phyloP scores from a whole-genome alignment of 1,140 invertebrate species.

The Brachionus koreanus region DNA sequence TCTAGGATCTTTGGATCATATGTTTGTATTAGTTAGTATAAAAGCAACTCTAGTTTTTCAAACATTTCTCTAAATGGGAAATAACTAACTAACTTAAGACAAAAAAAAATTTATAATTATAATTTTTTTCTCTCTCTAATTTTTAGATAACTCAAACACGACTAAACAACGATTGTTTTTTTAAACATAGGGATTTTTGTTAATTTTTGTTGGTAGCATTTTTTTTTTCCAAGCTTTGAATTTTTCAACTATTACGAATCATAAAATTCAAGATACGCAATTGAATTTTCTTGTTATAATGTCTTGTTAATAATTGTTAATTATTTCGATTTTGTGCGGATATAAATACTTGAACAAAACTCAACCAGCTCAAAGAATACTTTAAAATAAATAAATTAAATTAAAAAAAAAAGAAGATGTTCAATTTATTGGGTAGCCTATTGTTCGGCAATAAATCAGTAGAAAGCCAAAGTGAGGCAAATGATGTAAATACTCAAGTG shows the following conservation, averaged over 20 bases:
- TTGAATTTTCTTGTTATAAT: slow-evolving; percentile 37
- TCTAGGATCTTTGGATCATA: neutral
- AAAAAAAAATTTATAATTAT: neutral
- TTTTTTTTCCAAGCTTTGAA: neutral
- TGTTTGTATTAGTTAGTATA: neutral
- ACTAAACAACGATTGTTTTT: neutral
- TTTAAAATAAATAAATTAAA: neutral
- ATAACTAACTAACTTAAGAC: neutral
- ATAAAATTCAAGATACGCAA: slow-evolving; percentile 17
- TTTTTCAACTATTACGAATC: slow-evolving; percentile 12
- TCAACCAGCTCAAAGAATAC: neutral
- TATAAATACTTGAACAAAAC: slow-evolving; percentile 8
- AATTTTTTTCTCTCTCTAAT: neutral
- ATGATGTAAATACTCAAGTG: neutral
- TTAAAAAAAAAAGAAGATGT: neutral
- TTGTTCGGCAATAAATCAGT: neutral
- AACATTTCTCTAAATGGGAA: neutral
- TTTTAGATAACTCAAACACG: too few relatives aligned
- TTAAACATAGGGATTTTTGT: neutral
- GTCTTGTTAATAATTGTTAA: slow-evolving; percentile 26
- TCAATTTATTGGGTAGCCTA: slow-evolving; percentile 19
- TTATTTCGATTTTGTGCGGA: slow-evolving; percentile 10
- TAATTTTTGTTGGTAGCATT: neutral
- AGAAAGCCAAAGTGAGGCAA: neutral
- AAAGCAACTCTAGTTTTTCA: neutral